phyloP scores from a whole-genome alignment of 2,113 vertebrate genomes.

The Triplophysa rosa region DNA sequence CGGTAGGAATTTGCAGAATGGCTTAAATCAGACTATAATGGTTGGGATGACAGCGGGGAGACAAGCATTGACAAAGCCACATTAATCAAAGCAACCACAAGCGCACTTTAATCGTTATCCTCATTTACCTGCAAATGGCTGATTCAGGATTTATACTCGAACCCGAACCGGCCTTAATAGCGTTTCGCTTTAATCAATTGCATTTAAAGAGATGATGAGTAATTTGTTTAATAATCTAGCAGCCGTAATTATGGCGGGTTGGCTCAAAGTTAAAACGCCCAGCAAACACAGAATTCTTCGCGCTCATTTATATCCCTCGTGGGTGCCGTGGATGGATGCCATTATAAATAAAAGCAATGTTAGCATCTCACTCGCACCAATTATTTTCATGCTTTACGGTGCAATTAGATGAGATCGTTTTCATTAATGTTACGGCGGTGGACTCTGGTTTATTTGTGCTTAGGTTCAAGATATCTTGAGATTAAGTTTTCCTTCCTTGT shows the following conservation, averaged over 20 bases:
- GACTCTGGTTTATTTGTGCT: not conserved
- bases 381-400: not conserved
- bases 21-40: conserved; percentile 45
- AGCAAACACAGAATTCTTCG: not conserved
- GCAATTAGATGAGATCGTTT: not conserved
- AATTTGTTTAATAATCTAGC: conserved; percentile 37
- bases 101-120: conserved; percentile 43
- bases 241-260: conserved; percentile 5
- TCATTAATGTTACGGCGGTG: not conserved
- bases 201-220: conserved; percentile 39
- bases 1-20: conserved; percentile 28
- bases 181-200: conserved; percentile 30
- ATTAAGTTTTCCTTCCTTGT: not conserved
- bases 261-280: conserved; percentile 2
- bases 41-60: conserved; percentile 37
- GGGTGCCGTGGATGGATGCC: not conserved
- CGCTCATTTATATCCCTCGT: not conserved
- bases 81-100: conserved; percentile 42
- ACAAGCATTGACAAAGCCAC: conserved; percentile 34
- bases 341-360: conserved; percentile 2
- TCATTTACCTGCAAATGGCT: conserved; percentile 47
- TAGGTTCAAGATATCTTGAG: not conserved
- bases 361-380: not conserved
- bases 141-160: conserved; percentile 44
- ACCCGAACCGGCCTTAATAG: conserved; percentile 39